Percentiles rank a stretch among this genome's conserved stretches.
Evolutionary conservation across 2,113 vertebrate genomes (phyloP).

Genomic region (Cepphus grylle): DNA sequence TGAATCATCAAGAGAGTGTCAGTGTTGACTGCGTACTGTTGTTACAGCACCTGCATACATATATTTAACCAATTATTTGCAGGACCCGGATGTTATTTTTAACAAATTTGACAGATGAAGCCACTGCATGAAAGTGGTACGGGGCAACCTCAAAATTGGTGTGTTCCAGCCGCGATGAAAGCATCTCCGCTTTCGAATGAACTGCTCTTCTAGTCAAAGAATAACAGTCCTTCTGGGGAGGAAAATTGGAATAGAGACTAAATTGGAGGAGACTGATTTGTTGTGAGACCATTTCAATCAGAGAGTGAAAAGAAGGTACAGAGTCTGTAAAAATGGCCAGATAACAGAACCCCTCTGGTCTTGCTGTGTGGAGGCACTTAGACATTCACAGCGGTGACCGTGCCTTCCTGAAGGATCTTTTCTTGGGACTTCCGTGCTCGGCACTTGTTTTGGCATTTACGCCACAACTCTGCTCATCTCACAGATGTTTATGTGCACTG

Average conservation of each 20-base stretch:
- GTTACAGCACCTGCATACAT: neutral
- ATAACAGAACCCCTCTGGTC: neutral
- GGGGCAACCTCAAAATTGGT: neutral
- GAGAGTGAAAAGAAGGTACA: neutral
- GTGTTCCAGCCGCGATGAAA: neutral
- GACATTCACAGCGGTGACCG: neutral
- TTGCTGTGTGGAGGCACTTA: neutral
- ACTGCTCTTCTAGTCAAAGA: no score
- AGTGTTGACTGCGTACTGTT: rapidly evolving
- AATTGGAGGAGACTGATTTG: neutral
- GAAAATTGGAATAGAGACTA: neutral
- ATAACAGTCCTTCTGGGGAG: neutral
- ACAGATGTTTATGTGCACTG: neutral
- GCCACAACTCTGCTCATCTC: neutral
- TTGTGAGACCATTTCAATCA: neutral
- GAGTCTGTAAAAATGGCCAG: neutral
- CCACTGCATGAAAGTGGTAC: neutral
- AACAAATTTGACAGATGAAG: neutral
- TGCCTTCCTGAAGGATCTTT: neutral
- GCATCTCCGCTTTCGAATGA: neutral
- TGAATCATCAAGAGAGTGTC: neutral
- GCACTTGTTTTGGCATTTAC: neutral
- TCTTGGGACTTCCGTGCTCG: neutral
- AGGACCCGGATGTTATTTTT: neutral
- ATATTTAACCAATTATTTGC: neutral